These are phyloP conservation scores for Cotesia chilonis DNA, from an alignment of 1,140 invertebrate species.

Conservation along the genomic window DNA sequence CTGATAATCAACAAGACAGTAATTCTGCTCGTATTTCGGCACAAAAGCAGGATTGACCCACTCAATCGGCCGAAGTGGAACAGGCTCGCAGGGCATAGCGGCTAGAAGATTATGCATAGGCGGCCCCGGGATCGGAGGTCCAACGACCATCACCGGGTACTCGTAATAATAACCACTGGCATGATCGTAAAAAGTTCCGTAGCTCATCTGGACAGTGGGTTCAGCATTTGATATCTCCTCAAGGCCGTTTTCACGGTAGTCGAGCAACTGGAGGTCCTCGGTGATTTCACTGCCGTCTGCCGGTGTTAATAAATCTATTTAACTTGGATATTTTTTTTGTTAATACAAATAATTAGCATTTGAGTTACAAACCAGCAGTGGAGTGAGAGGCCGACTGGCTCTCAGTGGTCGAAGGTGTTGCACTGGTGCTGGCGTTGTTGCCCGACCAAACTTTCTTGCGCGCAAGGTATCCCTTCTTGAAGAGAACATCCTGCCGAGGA, in stretches of 20 bases:
- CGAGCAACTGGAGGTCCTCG: slow-evolving; percentile 60
- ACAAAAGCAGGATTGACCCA: slow-evolving; percentile 65
- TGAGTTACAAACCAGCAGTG: slow-evolving; percentile 55
- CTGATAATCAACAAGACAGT: slow-evolving; percentile 60
- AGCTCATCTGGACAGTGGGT: slow-evolving; percentile 49
- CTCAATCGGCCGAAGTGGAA: slow-evolving; percentile 64
- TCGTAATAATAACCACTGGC: slow-evolving; percentile 61
- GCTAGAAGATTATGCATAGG: slow-evolving; percentile 52
- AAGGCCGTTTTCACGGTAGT: slow-evolving; percentile 47
- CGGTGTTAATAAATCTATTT: slow-evolving; percentile 22
- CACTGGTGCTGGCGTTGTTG: slow-evolving; percentile 58
- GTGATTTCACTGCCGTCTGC: slow-evolving; percentile 62
- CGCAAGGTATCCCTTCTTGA: slow-evolving; percentile 76
- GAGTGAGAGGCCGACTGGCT: slow-evolving; percentile 65
- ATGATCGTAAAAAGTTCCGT: slow-evolving; percentile 60
- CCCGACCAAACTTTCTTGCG: slow-evolving; percentile 67
- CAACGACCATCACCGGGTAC: slow-evolving; percentile 61
- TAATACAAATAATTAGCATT: neutral
- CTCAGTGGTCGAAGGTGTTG: slow-evolving; percentile 63
- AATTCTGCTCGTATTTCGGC: slow-evolving; percentile 56
- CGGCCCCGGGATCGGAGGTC: slow-evolving; percentile 55
- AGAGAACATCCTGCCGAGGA: slow-evolving; percentile 76
- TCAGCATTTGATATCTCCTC: slow-evolving; percentile 49
- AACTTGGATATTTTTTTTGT: neutral
- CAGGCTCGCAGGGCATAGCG: slow-evolving; percentile 60